These are phyloP conservation scores for Spilosoma lubricipeda DNA, from an alignment of 2,888 invertebrate genomes.

Conservation along the genomic window DNA sequence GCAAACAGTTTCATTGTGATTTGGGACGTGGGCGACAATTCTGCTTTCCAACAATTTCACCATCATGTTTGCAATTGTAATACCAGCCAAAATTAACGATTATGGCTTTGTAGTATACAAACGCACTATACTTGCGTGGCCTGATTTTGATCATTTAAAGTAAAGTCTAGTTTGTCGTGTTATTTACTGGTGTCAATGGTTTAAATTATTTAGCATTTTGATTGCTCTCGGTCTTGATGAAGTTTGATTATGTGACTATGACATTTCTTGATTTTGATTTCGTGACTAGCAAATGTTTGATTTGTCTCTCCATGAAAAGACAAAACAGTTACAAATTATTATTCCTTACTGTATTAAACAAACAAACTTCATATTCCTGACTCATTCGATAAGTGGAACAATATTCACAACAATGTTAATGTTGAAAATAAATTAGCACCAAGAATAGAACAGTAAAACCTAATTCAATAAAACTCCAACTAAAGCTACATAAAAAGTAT, in stretches of 20 bases:
- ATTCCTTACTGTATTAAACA: not conserved
- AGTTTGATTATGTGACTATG: conserved; percentile 2
- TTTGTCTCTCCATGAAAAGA: not conserved
- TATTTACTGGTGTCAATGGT: conserved; percentile 1
- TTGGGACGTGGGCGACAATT: conserved; percentile 49
- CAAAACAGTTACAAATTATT: not conserved
- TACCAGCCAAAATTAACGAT: conserved; percentile 43
- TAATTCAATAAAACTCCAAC: conserved; percentile 25
- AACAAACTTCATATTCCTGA: not conserved
- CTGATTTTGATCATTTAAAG: conserved; percentile 3
- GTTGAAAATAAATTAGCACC: conserved; percentile 5
- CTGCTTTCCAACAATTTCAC: conserved; percentile 55
- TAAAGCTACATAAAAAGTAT: conserved; percentile 34
- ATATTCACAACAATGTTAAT: conserved; percentile 5
- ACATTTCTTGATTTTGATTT: not conserved
- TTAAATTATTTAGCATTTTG: conserved; percentile 1
- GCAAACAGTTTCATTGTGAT: conserved; percentile 52
- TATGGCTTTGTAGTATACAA: conserved; percentile 33
- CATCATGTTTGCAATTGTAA: conserved; percentile 49
- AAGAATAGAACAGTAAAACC: conserved; percentile 26
- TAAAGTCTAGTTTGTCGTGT: conserved; percentile 5
- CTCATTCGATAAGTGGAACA: not conserved
- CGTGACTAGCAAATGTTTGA: not conserved
- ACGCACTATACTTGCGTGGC: conserved; percentile 16
- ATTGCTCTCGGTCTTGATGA: conserved; percentile 2